These are phyloP conservation scores for Cyclina sinensis DNA, from an alignment of 1,140 invertebrate species.

Conservation along the genomic window DNA sequence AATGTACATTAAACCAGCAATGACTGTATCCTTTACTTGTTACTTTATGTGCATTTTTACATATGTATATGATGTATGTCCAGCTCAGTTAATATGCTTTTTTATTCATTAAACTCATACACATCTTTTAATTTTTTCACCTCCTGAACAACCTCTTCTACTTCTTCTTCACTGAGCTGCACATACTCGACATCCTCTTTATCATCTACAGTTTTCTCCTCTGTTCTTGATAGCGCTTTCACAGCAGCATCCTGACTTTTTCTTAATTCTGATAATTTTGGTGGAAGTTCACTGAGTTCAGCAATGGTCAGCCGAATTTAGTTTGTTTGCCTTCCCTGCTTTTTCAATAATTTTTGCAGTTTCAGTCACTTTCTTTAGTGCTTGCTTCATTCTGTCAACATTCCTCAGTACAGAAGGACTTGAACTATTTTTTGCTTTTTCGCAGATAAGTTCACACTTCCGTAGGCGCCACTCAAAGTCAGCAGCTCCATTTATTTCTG, in stretches of 20 bases:
- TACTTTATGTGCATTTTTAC: no score
- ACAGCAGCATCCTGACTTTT: not conserved
- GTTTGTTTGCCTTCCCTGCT: not conserved
- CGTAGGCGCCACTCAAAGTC: not conserved
- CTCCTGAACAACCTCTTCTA: not conserved
- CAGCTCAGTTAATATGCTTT: no score
- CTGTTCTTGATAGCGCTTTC: not conserved
- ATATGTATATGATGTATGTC: no score
- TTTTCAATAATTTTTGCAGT: not conserved
- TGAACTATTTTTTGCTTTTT: not conserved
- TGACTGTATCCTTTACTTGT: no score
- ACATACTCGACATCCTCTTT: not conserved
- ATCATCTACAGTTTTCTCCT: not conserved
- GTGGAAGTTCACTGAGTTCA: not conserved
- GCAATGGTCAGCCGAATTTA: not conserved
- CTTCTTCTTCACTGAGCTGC: not conserved
- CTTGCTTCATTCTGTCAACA: not conserved
- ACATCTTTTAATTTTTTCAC: not conserved
- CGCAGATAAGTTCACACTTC: not conserved
- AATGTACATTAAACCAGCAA: no score
- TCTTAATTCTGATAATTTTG: not conserved
- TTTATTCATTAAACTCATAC: not conserved
- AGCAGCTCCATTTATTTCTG: not conserved
- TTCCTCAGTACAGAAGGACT: not conserved
- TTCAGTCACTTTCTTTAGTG: not conserved